Percentiles rank a stretch among this genome's conserved stretches.
Evolutionary conservation across 2,888 invertebrate genomes (phyloP).

Genomic region (Protula sp.): DNA sequence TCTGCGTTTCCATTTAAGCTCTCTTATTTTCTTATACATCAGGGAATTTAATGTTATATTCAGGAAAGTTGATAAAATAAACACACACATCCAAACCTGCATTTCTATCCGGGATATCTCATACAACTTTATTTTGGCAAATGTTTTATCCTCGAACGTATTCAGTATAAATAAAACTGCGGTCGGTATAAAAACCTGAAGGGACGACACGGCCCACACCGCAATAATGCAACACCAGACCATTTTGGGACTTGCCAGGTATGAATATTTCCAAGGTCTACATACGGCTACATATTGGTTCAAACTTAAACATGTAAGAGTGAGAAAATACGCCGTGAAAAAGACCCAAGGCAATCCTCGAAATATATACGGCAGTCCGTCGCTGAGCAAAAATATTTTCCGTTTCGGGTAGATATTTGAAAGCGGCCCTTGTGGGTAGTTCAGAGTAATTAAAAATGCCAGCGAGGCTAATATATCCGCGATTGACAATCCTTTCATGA

Average conservation of each 20-base stretch:
- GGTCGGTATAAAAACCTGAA: conserved; percentile 19
- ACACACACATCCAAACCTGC: conserved; percentile 22
- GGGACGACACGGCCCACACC: conserved; percentile 18
- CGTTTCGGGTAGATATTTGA: conserved; percentile 4
- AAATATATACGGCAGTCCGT: conserved; percentile 13
- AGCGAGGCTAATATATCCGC: conserved; percentile 17
- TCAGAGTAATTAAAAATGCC: conserved; percentile 13
- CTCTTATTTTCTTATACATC: conserved; percentile 12
- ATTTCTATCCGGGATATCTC: conserved; percentile 16
- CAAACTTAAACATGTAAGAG: conserved; percentile 16
- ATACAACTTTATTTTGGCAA: conserved; percentile 7
- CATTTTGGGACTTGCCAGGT: neutral
- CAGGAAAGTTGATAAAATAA: conserved; percentile 10
- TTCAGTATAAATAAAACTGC: conserved; percentile 10
- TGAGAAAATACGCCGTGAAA: conserved; percentile 20
- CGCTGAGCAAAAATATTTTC: conserved; percentile 10
- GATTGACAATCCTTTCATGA: conserved; percentile 10
- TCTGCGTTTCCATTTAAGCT: conserved; percentile 12
- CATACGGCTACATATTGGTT: conserved; percentile 24
- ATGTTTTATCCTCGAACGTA: conserved; percentile 1
- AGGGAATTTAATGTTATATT: conserved; percentile 15
- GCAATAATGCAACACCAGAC: conserved; percentile 3
- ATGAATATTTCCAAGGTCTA: conserved; percentile 15
- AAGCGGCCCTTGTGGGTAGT: conserved; percentile 16
- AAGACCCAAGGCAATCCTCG: conserved; percentile 22